Evolutionary conservation across 2,888 invertebrate genomes (phyloP).

Genomic region (Dyspetes luteomarginatus): DNA sequence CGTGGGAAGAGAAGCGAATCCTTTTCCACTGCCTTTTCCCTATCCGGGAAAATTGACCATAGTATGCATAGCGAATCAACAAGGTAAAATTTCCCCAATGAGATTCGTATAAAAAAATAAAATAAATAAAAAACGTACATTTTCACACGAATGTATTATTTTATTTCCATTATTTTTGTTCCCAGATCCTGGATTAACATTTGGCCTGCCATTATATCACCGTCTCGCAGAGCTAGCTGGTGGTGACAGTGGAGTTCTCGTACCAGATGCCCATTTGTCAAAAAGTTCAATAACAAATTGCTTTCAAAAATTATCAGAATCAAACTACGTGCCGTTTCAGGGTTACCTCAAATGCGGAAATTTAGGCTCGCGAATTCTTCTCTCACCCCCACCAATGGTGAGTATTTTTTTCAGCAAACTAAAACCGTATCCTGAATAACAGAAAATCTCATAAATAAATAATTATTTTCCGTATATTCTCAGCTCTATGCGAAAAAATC

Average conservation of each 20-base stretch:
- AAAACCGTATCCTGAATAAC: too few relatives aligned
- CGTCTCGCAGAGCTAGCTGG: conserved; percentile 91
- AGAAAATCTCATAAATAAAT: conserved; percentile 1
- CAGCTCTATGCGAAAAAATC: conserved; percentile 86
- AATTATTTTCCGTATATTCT: background rate
- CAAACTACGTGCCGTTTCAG: conserved; percentile 89
- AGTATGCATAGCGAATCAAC: conserved; percentile 88
- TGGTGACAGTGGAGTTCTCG: conserved; percentile 86
- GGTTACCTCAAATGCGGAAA: conserved; percentile 90
- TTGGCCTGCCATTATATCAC: conserved; percentile 90
- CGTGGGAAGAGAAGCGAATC: conserved; percentile 82
- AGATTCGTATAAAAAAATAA: too few relatives aligned
- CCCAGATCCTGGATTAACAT: conserved; percentile 79
- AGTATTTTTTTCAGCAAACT: conserved; percentile 60
- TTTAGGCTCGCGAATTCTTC: conserved; percentile 88
- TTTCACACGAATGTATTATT: background rate
- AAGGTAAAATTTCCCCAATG: conserved; percentile 84
- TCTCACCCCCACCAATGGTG: conserved; percentile 91
- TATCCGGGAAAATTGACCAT: conserved; percentile 92
- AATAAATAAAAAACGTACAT: background rate
- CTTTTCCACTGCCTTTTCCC: conserved; percentile 90
- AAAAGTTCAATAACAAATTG: conserved; percentile 81
- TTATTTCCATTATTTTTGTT: conserved; percentile 24
- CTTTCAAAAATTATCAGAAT: conserved; percentile 88
- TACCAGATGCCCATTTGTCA: conserved; percentile 85